phyloP scores from a whole-genome alignment of 2,888 invertebrate species.

The Aquatica leii region DNA sequence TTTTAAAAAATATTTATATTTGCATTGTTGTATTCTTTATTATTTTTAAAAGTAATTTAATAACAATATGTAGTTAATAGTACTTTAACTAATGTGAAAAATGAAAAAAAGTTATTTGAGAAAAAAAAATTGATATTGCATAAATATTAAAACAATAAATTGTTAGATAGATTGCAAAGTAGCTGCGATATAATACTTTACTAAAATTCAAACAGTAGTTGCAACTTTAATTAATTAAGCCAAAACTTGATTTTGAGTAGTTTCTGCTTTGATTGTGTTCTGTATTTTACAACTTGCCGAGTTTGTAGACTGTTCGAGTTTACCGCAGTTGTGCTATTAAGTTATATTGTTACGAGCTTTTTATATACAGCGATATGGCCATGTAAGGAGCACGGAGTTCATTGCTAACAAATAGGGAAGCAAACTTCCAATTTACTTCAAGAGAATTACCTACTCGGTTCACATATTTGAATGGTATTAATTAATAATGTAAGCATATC shows the following conservation, averaged over 20 bases:
- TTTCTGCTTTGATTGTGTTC: slow-evolving; percentile 39
- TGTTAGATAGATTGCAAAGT: too few relatives aligned
- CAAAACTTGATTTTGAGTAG: slow-evolving; percentile 38
- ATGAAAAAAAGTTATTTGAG: too few relatives aligned
- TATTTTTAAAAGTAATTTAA: too few relatives aligned
- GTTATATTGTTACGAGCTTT: slow-evolving; percentile 38
- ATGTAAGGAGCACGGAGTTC: slow-evolving; percentile 29
- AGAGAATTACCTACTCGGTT: slow-evolving; percentile 17
- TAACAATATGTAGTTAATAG: too few relatives aligned
- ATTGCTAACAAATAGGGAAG: slow-evolving; percentile 26
- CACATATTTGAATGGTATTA: slow-evolving; percentile 15
- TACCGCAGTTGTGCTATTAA: slow-evolving; percentile 38
- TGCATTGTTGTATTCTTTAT: too few relatives aligned
- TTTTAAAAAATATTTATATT: too few relatives aligned
- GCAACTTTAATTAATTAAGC: slow-evolving; percentile 37
- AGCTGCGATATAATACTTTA: slow-evolving; percentile 6
- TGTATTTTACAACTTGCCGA: slow-evolving; percentile 37
- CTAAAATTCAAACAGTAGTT: slow-evolving; percentile 27
- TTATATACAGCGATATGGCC: slow-evolving; percentile 35
- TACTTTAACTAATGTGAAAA: too few relatives aligned
- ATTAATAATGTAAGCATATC: slow-evolving; percentile 4
- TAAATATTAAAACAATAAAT: too few relatives aligned
- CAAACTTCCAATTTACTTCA: slow-evolving; percentile 23
- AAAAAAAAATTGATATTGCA: too few relatives aligned
- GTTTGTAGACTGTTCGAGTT: slow-evolving; percentile 35